Evolutionary conservation across 1,140 invertebrate genomes (phyloP), one percentile per base, ranked within the genome.

Genomic region (Drosophila quadrilineata): DNA sequence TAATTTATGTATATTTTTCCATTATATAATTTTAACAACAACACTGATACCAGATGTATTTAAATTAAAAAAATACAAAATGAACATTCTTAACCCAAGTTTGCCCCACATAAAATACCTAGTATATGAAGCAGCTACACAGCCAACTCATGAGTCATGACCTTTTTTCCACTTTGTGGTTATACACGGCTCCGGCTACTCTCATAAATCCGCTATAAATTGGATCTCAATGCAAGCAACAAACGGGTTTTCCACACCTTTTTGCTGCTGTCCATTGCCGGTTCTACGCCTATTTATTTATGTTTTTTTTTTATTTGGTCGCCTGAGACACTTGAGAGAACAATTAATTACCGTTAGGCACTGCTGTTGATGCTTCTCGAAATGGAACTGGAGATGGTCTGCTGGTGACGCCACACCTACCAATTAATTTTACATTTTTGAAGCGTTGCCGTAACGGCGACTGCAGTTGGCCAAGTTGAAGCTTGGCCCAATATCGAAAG

Each of bases 321-420:
- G n/a, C 52, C 48, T 9, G 53, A 63, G 73, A 71, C 54, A 82
- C 75, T 80, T 75, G 62, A 70, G 56, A 56, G 56, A 68, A 77
- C 79, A 82, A 82, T 82, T 82, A 82, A 82, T 82, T 82, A 75
- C 73, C 49, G 70, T 82, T 84, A 85, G 77, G 71, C 64, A 58
- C 62, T 76, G 67, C 17, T 29, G 33, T 35, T 35, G 46, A 17
- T 36, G 48, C 19, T 14, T 21, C 31, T 57, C 28, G 8, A 31
- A 10, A 17, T 10, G 38, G 0, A 22, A 17, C 17, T 40, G 17
- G 3, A 22, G 40, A 6, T 5, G 24, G 19, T 17, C 36, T 68
- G 76, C 76, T 80, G 76, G 57, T 84, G 76, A 63, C 65, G 76
- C 71, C 77, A 84, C 77, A 82, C 77, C 77, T 82, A 82, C 77